Base-by-base conservation (phyloP, 2,113 vertebrate species). In the Lanius ludovicianus region DNA sequence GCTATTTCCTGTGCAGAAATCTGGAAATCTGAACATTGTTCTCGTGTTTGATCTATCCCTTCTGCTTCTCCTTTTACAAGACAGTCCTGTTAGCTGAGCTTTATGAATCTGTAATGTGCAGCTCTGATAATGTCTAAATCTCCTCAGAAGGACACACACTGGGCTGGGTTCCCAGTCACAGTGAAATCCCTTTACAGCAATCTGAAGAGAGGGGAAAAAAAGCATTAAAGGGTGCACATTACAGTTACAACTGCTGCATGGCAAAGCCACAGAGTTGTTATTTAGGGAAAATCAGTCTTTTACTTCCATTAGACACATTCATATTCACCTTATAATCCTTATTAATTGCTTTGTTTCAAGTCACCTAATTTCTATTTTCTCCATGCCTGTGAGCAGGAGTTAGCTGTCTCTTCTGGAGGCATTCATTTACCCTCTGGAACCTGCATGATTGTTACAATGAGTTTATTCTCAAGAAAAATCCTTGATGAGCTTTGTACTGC, bases 111-210 rank as follows among this genome's bases (percentile, higher is more conserved):
- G 2, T 74, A 93, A 84, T 63, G 35, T 64, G 44, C 6, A 3
- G 47, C 59, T 90, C 85, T 88, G 75, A 92, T 93, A 59, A 85
- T 63, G 59, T 91, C 82, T 95, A 44, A 93, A 94, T 76, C 73
- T 84, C 27, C 28, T 87, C 75, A 63, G 63, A 91, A 56, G 69
- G 68, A 37, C 90, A 96, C 0, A 5, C 39, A 4, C 1, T 74
- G 84, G 78, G 82, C 87, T 94, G 42, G 30, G 7, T 74, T 93
- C 84, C 92, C 87, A 94, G 67, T 53, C 46, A 84, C 73, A 74
- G 33, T 74, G 71, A 88, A 88, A 94, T 80, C 46, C 68, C 35
- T 84, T 74, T 82, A 76, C 41, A 60, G 15, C 41, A 82, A 16
- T 92, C 44, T 88, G 53, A 46, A 82, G 39, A 27, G 62, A 84